Conservation (phyloP, 2,797 vertebrate species). For the Sebastolobus altivelis region DNA sequence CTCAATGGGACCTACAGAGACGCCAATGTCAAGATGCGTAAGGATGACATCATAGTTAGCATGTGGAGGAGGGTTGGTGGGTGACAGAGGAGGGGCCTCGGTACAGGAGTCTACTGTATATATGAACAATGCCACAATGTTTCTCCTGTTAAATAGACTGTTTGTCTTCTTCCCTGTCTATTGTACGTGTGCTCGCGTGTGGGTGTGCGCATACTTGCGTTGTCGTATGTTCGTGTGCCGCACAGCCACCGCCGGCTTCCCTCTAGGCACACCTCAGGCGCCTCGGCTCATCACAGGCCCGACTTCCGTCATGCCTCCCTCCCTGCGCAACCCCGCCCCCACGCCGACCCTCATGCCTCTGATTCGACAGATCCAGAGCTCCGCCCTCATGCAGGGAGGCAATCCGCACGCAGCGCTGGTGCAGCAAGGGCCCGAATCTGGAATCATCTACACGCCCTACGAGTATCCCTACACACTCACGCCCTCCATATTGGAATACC, state of each 20-base stretch:
- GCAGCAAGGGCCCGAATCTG: slow-evolving; percentile 93
- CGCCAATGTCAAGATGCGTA: slow-evolving; percentile 99
- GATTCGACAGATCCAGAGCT: slow-evolving; percentile 99
- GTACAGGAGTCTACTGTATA: slow-evolving; percentile 78
- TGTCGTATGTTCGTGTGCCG: slow-evolving; percentile 50
- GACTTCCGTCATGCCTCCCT: slow-evolving; percentile 91
- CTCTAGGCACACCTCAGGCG: slow-evolving; percentile 94
- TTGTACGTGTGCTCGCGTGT: slow-evolving; percentile 58
- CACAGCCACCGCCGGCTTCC: slow-evolving; percentile 91
- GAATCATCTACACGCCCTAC: slow-evolving; percentile 96
- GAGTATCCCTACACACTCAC: slow-evolving; percentile 98
- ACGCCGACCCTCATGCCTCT: slow-evolving; percentile 98
- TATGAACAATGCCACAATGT: slow-evolving; percentile 76
- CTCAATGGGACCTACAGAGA: slow-evolving; percentile 99
- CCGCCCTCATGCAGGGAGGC: slow-evolving; percentile 92
- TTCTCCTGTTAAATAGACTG: slow-evolving; percentile 69
- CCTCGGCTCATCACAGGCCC: slow-evolving; percentile 96
- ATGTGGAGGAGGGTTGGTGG: slow-evolving; percentile 71
- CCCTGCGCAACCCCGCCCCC: slow-evolving; percentile 92
- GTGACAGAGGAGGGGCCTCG: slow-evolving; percentile 64
- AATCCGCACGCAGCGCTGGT: slow-evolving; percentile 94
- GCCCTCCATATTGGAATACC: slow-evolving; percentile 99
- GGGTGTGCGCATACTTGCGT: slow-evolving; percentile 61
- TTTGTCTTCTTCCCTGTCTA: slow-evolving; percentile 76
- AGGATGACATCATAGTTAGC: slow-evolving; percentile 81